A percentile compares a stretch with the other conserved stretches of the same genome.
Conservation (phyloP, 30 jellyfish, hydroid and myxozoan species). For the Pelagia noctiluca region DNA sequence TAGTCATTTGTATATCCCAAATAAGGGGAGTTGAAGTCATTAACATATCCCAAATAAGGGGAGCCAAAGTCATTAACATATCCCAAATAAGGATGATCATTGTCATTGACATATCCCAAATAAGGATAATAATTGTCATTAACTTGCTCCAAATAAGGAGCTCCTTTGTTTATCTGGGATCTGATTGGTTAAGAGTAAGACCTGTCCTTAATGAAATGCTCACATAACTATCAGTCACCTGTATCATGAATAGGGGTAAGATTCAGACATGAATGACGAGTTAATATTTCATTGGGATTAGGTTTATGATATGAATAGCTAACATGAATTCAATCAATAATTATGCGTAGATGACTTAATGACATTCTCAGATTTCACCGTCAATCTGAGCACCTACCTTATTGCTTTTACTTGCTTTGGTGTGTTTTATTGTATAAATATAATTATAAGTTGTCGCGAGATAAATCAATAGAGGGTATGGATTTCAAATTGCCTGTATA, state of each 20-base stretch:
- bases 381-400: too few relatives aligned
- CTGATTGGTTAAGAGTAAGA: constrained; percentile 37
- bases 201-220: constrained; percentile 30
- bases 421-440: too few relatives aligned
- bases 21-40: too few relatives aligned
- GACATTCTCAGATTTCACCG: background rate
- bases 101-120: constrained; percentile 49
- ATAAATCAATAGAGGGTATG: too few relatives aligned
- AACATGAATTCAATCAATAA: too few relatives aligned
- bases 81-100: constrained; percentile 55
- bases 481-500: too few relatives aligned
- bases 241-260: constrained; percentile 64
- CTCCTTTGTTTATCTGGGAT: constrained; percentile 28
- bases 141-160: background rate
- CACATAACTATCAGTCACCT: constrained; percentile 68
- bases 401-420: too few relatives aligned
- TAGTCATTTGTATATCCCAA: too few relatives aligned
- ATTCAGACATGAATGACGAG: constrained; percentile 48
- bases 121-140: too few relatives aligned
- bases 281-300: constrained; percentile 66
- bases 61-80: constrained; percentile 39
- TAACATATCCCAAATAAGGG: too few relatives aligned
- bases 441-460: too few relatives aligned
- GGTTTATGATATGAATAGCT: too few relatives aligned
- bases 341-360: constrained; percentile 9